Evolutionary conservation across 2,113 vertebrate genomes (phyloP).

Genomic region (Xerus inauris): DNA sequence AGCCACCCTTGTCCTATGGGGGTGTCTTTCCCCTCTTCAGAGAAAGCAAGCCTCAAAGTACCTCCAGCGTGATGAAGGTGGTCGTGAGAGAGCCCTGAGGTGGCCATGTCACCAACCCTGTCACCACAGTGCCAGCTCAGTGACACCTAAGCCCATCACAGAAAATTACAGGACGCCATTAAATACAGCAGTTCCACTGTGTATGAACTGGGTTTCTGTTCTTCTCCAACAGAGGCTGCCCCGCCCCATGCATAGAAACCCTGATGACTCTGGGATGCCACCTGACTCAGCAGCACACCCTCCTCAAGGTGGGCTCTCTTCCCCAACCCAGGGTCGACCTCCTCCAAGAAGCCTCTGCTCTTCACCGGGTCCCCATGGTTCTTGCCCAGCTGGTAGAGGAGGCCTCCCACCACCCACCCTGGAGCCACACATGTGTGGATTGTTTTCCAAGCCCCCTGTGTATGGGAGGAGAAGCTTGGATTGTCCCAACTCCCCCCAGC

Average conservation of each 20-base stretch:
- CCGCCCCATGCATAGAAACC: background rate
- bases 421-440: fast-evolving
- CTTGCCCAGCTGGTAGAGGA: background rate
- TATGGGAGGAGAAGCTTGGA: background rate
- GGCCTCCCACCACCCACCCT: background rate
- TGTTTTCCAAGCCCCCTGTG: background rate
- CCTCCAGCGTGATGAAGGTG: background rate
- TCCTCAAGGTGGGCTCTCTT: no score
- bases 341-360: background rate
- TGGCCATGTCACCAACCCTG: fast-evolving
- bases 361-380: background rate
- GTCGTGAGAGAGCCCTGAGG: background rate
- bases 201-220: background rate
- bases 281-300: no score
- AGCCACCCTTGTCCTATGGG: background rate
- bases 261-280: background rate
- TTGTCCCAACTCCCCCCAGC: background rate
- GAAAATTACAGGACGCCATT: background rate
- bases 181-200: background rate
- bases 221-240: background rate
- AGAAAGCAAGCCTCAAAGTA: background rate
- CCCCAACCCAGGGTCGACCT: background rate
- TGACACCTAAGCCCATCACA: background rate
- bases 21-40: background rate
- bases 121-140: fast-evolving